Evolutionary conservation across 1,140 invertebrate species (phyloP).

Genomic region (Ceratina calcarata): DNA sequence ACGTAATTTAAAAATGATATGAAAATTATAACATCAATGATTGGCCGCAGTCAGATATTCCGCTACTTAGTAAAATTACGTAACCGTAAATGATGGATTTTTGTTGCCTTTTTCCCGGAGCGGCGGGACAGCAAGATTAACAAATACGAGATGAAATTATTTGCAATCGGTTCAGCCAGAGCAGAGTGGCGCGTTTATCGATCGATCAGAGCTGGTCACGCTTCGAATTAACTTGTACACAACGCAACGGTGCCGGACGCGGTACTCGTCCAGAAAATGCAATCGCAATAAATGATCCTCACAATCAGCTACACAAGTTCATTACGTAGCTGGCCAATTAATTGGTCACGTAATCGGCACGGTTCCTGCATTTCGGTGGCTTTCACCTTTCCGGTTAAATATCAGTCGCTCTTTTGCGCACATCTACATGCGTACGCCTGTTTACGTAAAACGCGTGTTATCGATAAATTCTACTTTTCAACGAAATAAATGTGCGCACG

Average conservation of each 20-base stretch:
- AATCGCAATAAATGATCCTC: conserved; percentile 31
- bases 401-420: background rate
- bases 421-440: too few species aligned
- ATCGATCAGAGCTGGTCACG: conserved; percentile 23
- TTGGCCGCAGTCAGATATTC: too few species aligned
- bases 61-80: too few species aligned
- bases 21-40: too few species aligned
- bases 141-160: conserved; percentile 2
- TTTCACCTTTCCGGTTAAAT: conserved; percentile 3
- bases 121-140: background rate
- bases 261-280: conserved; percentile 14
- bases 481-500: too few species aligned
- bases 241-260: too few species aligned
- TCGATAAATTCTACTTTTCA: background rate
- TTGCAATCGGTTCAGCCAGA: background rate
- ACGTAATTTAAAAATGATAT: too few species aligned
- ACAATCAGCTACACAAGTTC: conserved; percentile 10
- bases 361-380: conserved; percentile 16
- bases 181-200: background rate
- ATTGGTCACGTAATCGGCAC: conserved; percentile 14
- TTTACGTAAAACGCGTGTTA: background rate
- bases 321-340: conserved; percentile 23
- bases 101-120: too few species aligned
- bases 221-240: conserved; percentile 31
- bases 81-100: too few species aligned